Base-by-base conservation (phyloP, 2,113 vertebrate species). In the Scalopus aquaticus region DNA sequence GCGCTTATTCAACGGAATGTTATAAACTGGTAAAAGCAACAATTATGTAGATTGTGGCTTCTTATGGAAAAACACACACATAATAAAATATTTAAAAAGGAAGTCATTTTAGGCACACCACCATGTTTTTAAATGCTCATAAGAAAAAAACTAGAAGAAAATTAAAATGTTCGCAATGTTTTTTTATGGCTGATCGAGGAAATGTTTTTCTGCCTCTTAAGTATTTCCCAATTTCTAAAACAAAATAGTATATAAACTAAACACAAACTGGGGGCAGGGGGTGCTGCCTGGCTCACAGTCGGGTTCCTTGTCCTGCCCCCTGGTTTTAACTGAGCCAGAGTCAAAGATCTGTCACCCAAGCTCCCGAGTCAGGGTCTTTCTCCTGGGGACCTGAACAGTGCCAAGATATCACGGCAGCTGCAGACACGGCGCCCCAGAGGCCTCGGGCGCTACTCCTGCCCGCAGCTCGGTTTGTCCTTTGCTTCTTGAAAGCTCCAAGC, bases 81-180 rank as follows among this genome's bases (percentile, higher is more conserved):
- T 78, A 79, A 5, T 56, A 91, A 24, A 26, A 39, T 54, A 4
- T 87, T 88, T 44, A 58, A 54, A 84, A 64, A 91, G 78, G 56
- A 67, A 44, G 32, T 26, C 49, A 73, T 70, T 93, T 62, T 84
- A 58, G 60, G 17, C 28, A 85, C 42, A 78, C 11, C 32, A 46
- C 78, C 74, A 85, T 73, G 30, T 83, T 95, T 95, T 44, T 56
- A 91, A 88, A 90, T 32, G 9, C 51, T 90, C 32, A 30, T 86
- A 72, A 67, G 46, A 32, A 95, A 81, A 74, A 76, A 83, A 39
- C 4, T 76, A 3, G 6, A 64, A 64, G 42, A 87, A 94, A 94
- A 91, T 84, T n/a, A 51, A 84, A 85, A 69, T 17, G 5, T 22
- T 24, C 54, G 39, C 42, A 91, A 70, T 24, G 69, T 10, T 82